Conservation (phyloP, 1,140 invertebrate species). For the Tetramorium simillimum region DNA sequence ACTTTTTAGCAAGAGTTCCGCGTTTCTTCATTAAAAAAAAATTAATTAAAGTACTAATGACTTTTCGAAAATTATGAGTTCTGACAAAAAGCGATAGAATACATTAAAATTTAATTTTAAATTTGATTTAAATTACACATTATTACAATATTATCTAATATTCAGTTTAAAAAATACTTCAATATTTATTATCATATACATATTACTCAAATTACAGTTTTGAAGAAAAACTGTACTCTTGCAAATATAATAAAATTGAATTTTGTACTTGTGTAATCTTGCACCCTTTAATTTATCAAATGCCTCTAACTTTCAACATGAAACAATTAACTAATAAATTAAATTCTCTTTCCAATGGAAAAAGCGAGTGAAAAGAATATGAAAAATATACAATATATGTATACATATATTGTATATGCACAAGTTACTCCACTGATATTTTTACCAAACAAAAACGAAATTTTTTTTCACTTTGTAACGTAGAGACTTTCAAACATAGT, state of each 20-base stretch:
- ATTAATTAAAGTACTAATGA: too few relatives aligned
- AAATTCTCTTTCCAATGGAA: slow-evolving; percentile 10
- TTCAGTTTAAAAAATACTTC: background rate
- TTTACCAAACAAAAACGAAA: slow-evolving; percentile 7
- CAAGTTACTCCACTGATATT: background rate
- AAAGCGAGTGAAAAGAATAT: background rate
- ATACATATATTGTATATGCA: too few relatives aligned
- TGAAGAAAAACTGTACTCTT: background rate
- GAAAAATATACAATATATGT: slow-evolving; percentile 1
- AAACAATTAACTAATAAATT: slow-evolving; percentile 36
- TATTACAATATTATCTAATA: background rate
- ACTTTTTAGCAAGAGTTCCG: too few relatives aligned
- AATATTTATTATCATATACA: background rate
- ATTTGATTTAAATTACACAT: background rate
- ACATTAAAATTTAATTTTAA: background rate
- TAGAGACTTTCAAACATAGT: background rate
- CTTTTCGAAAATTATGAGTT: too few relatives aligned
- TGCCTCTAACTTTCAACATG: background rate
- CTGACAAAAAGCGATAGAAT: too few relatives aligned
- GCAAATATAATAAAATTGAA: background rate
- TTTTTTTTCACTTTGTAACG: slow-evolving; percentile 14
- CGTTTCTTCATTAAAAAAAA: too few relatives aligned
- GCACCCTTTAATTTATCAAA: background rate
- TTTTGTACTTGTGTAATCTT: background rate
- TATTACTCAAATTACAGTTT: background rate